Evolutionary conservation across 2,113 vertebrate species (phyloP).

Genomic region (Riparia riparia): DNA sequence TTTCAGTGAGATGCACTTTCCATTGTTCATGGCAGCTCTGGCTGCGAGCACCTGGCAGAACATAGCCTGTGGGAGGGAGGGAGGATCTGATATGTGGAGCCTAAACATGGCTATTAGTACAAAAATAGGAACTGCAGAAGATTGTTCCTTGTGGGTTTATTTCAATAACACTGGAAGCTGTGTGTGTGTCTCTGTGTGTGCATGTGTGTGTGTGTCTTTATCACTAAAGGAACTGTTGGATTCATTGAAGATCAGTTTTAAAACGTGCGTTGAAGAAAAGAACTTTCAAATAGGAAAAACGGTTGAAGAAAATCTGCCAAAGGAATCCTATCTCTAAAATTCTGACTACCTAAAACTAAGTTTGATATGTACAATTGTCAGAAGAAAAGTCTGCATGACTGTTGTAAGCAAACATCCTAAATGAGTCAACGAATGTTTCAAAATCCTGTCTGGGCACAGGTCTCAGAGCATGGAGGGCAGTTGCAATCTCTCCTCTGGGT

Average conservation of each 20-base stretch:
- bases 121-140: slow-evolving; percentile 6
- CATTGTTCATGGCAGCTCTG: not conserved
- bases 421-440: not conserved
- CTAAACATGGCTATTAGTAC: not conserved
- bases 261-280: not conserved
- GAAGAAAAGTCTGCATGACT: not conserved
- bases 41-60: not conserved
- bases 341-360: not conserved
- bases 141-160: not conserved
- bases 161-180: not conserved
- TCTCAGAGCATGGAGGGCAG: not conserved
- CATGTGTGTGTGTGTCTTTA: not conserved
- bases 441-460: fast-evolving
- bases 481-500: not conserved
- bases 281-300: not conserved
- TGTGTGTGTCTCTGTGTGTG: too few relatives aligned
- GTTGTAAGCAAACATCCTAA: not conserved
- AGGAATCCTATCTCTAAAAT: not conserved
- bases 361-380: not conserved
- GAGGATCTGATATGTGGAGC: not conserved
- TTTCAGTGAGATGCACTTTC: not conserved
- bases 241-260: not conserved
- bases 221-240: not conserved
- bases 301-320: not conserved
- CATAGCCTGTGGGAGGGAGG: not conserved